phyloP scores from a whole-genome alignment of 2,113 vertebrate genomes.

The Phaethornis superciliosus region DNA sequence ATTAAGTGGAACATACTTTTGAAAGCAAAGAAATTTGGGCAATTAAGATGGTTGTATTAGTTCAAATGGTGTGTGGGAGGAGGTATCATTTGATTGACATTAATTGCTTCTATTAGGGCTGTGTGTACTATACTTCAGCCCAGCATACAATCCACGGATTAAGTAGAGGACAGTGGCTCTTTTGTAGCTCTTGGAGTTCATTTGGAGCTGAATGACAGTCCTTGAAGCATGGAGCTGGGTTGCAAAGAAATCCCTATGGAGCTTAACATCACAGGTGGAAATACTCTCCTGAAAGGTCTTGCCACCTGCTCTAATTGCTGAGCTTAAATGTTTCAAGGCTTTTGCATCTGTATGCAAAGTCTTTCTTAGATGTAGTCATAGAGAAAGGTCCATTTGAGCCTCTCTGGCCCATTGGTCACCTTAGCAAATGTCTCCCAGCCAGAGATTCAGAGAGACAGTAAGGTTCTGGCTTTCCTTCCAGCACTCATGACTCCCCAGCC shows the following conservation, averaged over 20 bases:
- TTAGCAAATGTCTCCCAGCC: background rate
- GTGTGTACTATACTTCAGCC: conserved; percentile 32
- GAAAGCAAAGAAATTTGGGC: conserved; percentile 5
- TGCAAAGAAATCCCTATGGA: conserved; percentile 19
- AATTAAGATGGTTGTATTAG: conserved; percentile 32
- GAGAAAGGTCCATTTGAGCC: background rate
- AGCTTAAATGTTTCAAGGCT: conserved; percentile 42
- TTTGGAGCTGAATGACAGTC: conserved; percentile 48
- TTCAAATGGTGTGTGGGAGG: conserved; percentile 24
- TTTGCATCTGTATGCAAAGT: background rate
- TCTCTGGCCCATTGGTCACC: background rate
- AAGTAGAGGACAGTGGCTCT: conserved; percentile 61
- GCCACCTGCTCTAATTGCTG: conserved; percentile 43
- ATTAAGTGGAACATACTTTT: background rate
- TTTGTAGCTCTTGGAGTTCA: conserved; percentile 37
- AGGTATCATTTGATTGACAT: conserved; percentile 64
- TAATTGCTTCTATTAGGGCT: conserved; percentile 63
- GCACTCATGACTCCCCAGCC: background rate
- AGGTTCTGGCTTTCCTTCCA: background rate
- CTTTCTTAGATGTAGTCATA: background rate
- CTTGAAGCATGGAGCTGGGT: background rate
- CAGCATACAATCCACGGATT: conserved; percentile 18
- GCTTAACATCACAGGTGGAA: conserved; percentile 64
- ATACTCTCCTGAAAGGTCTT: conserved; percentile 19
- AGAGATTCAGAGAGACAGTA: background rate